Base-by-base conservation (phyloP, 2,888 invertebrate genomes). In the Hypercompe scribonia region DNA sequence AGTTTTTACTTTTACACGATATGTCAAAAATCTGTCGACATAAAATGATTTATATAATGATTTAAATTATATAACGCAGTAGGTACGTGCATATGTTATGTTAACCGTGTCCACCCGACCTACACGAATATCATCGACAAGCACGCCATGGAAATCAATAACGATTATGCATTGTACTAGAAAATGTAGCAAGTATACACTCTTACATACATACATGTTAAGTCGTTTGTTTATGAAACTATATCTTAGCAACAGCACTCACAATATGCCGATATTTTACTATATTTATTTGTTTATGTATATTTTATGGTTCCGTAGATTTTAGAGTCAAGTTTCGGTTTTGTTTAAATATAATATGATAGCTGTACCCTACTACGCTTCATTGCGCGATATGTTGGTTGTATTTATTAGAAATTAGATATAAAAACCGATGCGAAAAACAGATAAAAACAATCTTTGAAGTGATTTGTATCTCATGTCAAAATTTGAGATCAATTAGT, bases 81-180 rank as follows among this genome's bases (percentile, higher is more conserved):
- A 72, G 74, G 73, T 81, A 81, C 71, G 67, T 78, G 76, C 77
- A 77, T 76, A 78, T 63, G 68, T 73, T 54, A 72, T 70, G 67
- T 76, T 76, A 78, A 77, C 68, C 71, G 65, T 77, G 73, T 82
- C 80, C 78, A 83, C 83, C 86, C 78, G 82, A 83, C 82, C 80
- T 84, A 88, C 87, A 82, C 83, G 81, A 86, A 86, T 83, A 88
- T 84, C 80, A 83, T 88, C 82, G 80, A 86, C 83, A 78, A 84
- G 88, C 90, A 90, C 87, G 90, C 85, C 76, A 89, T 81, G 81
- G 75, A 86, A 87, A 88, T 88, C 86, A 87, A 87, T 87, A 86
- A 83, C 79, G 78, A 81, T 80, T 84, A 84, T 77, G 83, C 80
- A 83, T 81, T 76, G 77, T 79, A 81, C 78, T 82, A 69, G 81